A percentile compares a stretch with the other conserved stretches of the same genome.
These are phyloP conservation scores for Etheostoma spectabile DNA, from an alignment of 2,113 vertebrate species.

Conservation along the genomic window DNA sequence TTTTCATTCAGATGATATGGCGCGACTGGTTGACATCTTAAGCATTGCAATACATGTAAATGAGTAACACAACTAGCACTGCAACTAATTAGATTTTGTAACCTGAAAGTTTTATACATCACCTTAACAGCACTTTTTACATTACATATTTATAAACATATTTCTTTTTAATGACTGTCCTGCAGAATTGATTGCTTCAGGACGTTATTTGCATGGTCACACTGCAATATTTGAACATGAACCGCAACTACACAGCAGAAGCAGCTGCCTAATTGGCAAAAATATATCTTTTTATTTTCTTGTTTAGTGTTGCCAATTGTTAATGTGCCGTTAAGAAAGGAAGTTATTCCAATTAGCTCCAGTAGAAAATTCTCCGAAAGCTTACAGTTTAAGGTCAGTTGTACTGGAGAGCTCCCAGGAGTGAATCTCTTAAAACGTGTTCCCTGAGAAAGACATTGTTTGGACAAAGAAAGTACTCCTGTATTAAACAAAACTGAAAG, in stretches of 20 bases:
- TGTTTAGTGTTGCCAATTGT: neutral
- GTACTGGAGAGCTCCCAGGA: conserved; percentile 2
- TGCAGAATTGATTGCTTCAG: no score
- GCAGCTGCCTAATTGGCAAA: neutral
- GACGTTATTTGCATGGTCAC: neutral
- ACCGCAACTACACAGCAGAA: neutral
- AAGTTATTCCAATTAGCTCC: conserved; percentile 12
- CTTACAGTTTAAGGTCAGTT: conserved; percentile 25
- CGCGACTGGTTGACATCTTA: no score
- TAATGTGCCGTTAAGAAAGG: neutral
- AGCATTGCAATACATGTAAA: neutral
- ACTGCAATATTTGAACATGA: neutral
- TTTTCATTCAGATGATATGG: neutral
- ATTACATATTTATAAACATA: neutral
- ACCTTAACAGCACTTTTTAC: neutral
- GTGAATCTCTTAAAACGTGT: neutral
- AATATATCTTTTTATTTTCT: neutral
- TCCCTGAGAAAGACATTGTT: neutral
- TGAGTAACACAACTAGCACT: neutral
- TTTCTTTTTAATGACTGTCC: neutral
- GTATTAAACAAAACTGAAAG: neutral
- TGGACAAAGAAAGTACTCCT: neutral
- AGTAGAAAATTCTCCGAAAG: conserved; percentile 8
- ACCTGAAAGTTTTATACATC: neutral
- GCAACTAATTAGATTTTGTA: neutral